Base-by-base conservation (phyloP, 2,888 invertebrate genomes). In the Seira ritae region DNA sequence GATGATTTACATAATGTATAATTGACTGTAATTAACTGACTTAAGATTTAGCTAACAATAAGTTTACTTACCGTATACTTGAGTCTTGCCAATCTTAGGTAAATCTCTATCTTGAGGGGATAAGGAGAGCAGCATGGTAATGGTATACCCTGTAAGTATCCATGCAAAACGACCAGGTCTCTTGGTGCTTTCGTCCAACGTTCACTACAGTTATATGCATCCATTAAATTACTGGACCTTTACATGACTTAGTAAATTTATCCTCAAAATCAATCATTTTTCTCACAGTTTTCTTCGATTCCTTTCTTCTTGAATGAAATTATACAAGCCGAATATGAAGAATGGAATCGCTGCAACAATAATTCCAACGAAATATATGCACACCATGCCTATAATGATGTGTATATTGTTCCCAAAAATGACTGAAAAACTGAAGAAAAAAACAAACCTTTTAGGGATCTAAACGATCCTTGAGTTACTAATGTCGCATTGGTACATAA, bases 91-190 rank as follows among this genome's bases (percentile, higher is more conserved):
- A 79, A 20, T 37, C 79, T 79, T 37, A 79, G 37, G 15, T 79
- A 79, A 17, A 72, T 79, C 37, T 79, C 79, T 42, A 79, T 67
- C 24, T 79, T 79, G 3, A 79, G 23, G 1, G 72, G 37, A 55
- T 20, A 79, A 0, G 79, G 79, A 6, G 79, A 79, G n/a, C 55
- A 19, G 12, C 4, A 19, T 19, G 22, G 20, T 6, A 20, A 17
- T n/a, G 17, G 12, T 42, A 10, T 42, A 1, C 20, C 10, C 22
- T 10, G 10, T 4, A 65, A 2, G 19, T 65, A 22, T 2, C 19
- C 22, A 15, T 24, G 8, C 24, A 17, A 23, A 3, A 31, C 31
- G 24, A 68, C 24, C 20, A 3, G 31, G 68, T 17, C 20, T 8
- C 24, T 68, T 12, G 23, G 20, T 15, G 23, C 6, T 12, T 3